Conservation (phyloP, 2,888 invertebrate species). For the Lymantria monacha region DNA sequence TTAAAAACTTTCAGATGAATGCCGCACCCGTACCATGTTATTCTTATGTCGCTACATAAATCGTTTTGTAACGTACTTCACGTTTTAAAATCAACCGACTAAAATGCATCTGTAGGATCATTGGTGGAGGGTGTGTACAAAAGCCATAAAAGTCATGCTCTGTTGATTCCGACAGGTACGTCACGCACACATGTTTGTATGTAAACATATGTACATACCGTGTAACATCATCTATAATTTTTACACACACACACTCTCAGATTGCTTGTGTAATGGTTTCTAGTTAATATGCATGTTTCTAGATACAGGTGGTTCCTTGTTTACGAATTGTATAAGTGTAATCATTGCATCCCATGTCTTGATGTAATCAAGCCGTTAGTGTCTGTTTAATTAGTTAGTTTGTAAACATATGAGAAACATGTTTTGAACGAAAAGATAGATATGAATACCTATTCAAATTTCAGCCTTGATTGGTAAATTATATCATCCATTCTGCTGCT, state of each 20-base stretch:
- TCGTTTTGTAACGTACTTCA: constrained; percentile 11
- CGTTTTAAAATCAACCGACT: constrained; percentile 16
- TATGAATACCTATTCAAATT: no score
- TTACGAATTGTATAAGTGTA: constrained; percentile 42
- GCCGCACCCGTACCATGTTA: constrained; percentile 17
- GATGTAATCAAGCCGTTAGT: constrained; percentile 26
- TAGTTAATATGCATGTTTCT: constrained; percentile 8
- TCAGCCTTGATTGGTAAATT: no score
- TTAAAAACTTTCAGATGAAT: constrained; percentile 19
- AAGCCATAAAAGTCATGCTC: constrained; percentile 57
- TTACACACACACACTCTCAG: constrained; percentile 2
- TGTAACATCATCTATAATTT: not conserved
- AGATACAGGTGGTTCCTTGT: constrained; percentile 49
- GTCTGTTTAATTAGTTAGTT: constrained; percentile 14
- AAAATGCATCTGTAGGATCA: constrained; percentile 33
- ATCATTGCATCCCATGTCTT: constrained; percentile 30
- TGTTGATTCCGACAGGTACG: constrained; percentile 57
- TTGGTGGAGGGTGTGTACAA: constrained; percentile 57
- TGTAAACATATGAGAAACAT: constrained; percentile 11
- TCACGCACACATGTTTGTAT: constrained; percentile 29
- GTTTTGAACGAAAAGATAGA: no score
- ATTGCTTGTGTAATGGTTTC: constrained; percentile 10
- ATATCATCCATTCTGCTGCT: no score
- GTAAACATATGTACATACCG: constrained; percentile 18
- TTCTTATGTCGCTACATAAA: not conserved